Percentiles rank a stretch among this genome's conserved stretches.
Conservation (phyloP, 2,113 vertebrate genomes). For the Sisor rabdophorus region DNA sequence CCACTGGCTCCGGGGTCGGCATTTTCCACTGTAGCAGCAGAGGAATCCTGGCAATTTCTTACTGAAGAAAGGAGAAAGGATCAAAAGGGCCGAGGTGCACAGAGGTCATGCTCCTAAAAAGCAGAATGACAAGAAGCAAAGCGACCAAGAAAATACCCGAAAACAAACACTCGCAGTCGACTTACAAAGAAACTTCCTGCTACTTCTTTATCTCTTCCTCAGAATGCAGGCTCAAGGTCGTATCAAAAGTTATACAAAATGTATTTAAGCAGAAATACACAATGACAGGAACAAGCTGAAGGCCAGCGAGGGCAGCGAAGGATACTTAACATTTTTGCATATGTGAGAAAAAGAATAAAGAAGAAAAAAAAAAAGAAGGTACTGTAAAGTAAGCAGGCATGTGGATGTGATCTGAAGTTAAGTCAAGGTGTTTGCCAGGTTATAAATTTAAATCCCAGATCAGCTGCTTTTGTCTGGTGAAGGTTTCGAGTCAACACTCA, state of each 20-base stretch:
- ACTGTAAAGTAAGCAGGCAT: neutral
- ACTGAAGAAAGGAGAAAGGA: constrained; percentile 53
- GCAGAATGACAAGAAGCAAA: neutral
- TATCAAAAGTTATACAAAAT: constrained; percentile 32
- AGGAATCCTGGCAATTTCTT: constrained; percentile 56
- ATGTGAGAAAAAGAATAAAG: neutral
- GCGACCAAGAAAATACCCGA: constrained; percentile 3
- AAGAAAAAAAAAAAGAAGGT: neutral
- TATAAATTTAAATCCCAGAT: neutral
- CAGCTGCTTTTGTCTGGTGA: neutral
- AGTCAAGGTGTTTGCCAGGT: neutral
- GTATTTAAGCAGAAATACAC: constrained; percentile 22
- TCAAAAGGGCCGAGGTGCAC: constrained; percentile 51
- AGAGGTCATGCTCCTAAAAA: constrained; percentile 59
- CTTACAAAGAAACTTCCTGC: constrained; percentile 33
- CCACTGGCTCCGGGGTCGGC: constrained; percentile 35
- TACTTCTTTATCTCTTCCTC: constrained; percentile 24
- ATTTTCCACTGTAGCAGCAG: constrained; percentile 58
- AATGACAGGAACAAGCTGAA: neutral
- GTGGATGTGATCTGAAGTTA: neutral
- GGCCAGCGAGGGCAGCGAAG: neutral
- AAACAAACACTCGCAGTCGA: constrained; percentile 25
- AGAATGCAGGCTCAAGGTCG: constrained; percentile 9
- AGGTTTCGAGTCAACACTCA: neutral
- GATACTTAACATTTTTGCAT: neutral